Base-by-base conservation (phyloP, 2,797 vertebrate species). In the Mormyrus hasselquistii region DNA sequence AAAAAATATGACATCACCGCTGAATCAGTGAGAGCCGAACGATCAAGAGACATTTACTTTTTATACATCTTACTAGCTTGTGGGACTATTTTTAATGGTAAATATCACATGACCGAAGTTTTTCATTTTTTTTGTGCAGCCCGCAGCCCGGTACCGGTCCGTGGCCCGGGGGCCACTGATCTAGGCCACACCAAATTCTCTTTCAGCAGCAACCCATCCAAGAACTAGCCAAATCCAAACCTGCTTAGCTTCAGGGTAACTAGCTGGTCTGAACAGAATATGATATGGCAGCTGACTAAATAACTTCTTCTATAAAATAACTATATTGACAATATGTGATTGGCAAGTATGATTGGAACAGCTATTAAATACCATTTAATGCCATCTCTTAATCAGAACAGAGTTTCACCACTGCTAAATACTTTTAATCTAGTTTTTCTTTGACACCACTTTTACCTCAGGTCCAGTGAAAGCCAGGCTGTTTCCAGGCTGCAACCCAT, bases 401-500 rank as follows among this genome's bases (percentile, higher is more conserved):
- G 14, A 76, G 34, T 16, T 41, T 76, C 29, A 19, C 34, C 34
- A 41, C 29, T 7, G n/a, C 69, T 76, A 41, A 5, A 5, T 76
- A 16, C 34, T 38, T 41, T 6, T 41, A 0, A 44, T 44, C 38
- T 41, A 9, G 49, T 59, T 62, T n/a, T 65, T 41, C 53, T 38
- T 34, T 12, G 22, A 34, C n/a, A 25, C 22, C 53, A 41, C 22
- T 14, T 49, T 50, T 5, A 50, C 62, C 69, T 49, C n/a, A n/a
- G 38, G 76, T 87, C 0, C 25, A 53, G 91, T 91, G 73, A 93
- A 92, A 52, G 34, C 73, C 89, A 93, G 82, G 34, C 92, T 92
- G 57, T 94, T 94, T 41, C 92, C 93, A 16, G 1, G 44, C 59
- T 89, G 73, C 44, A 95, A 91, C 16, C 93, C 94, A 69, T 90